Evolutionary conservation across 2,797 vertebrate species (phyloP).

Genomic region (Chelidonichthys spinosus): DNA sequence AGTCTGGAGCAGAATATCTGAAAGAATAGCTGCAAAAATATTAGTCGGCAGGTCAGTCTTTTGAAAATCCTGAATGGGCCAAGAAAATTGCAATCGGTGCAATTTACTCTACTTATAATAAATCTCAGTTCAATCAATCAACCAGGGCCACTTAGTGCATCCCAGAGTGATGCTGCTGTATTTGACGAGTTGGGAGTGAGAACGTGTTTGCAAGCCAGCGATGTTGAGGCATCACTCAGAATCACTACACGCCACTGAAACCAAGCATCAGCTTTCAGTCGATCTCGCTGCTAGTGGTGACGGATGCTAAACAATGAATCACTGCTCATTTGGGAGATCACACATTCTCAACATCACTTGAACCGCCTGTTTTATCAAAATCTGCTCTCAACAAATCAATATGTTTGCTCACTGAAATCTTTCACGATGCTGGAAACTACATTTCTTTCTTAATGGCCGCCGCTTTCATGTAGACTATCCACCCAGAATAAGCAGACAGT

Average conservation of each 20-base stretch:
- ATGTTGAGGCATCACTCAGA: not conserved
- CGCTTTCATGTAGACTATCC: conserved; percentile 13
- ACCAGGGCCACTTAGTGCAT: too few relatives aligned
- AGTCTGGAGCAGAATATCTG: too few relatives aligned
- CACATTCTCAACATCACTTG: conserved; percentile 8
- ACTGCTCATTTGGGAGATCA: not conserved
- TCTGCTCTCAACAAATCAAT: conserved; percentile 37
- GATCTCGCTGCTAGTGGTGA: not conserved
- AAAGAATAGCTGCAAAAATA: too few relatives aligned
- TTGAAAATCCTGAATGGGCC: too few relatives aligned
- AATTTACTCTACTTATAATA: too few relatives aligned
- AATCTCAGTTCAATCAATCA: too few relatives aligned
- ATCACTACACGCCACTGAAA: not conserved
- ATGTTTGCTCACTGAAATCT: conserved; percentile 41
- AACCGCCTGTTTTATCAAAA: conserved; percentile 26
- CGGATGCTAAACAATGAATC: conserved; percentile 25
- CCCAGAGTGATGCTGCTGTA: too few relatives aligned
- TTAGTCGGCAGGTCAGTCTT: too few relatives aligned
- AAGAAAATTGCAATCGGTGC: too few relatives aligned
- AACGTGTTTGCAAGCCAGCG: not conserved
- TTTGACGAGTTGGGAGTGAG: not conserved
- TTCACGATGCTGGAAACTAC: conserved; percentile 40
- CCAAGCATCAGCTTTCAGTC: not conserved
- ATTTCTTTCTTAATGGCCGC: conserved; percentile 45
- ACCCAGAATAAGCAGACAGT: conserved; percentile 11